Base-by-base conservation (phyloP, 2,113 vertebrate species). In the Peromyscus californicus region DNA sequence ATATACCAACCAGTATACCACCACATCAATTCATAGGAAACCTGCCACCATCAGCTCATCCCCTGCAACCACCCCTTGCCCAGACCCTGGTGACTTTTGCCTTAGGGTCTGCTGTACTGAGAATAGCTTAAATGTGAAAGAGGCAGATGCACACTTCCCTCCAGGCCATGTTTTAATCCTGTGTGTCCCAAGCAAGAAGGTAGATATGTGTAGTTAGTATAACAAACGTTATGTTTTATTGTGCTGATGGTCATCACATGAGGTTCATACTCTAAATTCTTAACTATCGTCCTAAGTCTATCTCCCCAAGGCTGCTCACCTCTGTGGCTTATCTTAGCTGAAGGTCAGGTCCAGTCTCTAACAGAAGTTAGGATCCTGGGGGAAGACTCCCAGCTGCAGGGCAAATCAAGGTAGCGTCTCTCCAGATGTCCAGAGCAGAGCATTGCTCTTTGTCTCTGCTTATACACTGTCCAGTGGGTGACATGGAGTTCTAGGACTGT, bases 21-120 rank as follows among this genome's bases (percentile, higher is more conserved):
- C 39, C 12, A 57, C 31, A 31, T 39, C 87, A 59, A 16, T 24
- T 79, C 75, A 80, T 70, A 42, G 42, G 3, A 87, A 48, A 87
- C 12, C 29, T 82, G 4, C 2, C 29, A 72, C 48, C 16, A 3
- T 0, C 5, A 75, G 16, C 4, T 65, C 3, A 21, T 6, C 0
- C 39, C 3, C 19, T 67, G 48, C 19, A 57, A 42, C 57, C 0
- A 6, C 15, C 15, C 22, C 8, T 12, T 39, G 45, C n/a, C 48
- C 13, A 80, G 19, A 1, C 45, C 45, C 45, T 39, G 63, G 31
- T 59, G 61, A 80, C 65, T 80, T 45, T 51, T 86, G 13, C 48
- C 72, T 84, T 69, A 80, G 82, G 29, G 42, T 4, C 57, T 76
- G 72, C 4, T 57, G 42, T 75, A 57, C 39, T 89, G 48, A 76